Base-by-base conservation (phyloP, 1,140 invertebrate species). In the Drosophila baimaii region DNA sequence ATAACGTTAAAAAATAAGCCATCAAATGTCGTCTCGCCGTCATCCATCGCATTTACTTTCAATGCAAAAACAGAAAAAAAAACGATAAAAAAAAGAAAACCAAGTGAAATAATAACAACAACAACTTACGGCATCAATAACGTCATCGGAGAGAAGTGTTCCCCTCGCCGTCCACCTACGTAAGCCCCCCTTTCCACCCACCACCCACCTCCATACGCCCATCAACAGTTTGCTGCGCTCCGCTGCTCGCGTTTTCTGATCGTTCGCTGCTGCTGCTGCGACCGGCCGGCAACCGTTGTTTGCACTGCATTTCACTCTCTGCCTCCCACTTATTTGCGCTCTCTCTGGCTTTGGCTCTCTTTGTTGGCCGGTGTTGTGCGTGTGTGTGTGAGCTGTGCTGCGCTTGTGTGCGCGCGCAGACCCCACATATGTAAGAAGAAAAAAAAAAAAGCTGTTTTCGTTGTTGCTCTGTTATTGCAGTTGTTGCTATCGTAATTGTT, bases 71-170 rank as follows among this genome's bases (percentile, higher is more conserved):
- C n/a, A 71, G 61, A 15, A 25, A 68, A 27, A 55, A 19, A 6
- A 43, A 43, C 27, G 37, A 35, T 44, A 44, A 21, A 27, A 44
- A 51, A 21, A 37, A 39, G 19, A 35, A 55, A 37, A 41, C 15
- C 2, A 7, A 33, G 62, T 12, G 21, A 29, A 63, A 23, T n/a
- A 61, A 37, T 37, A 51, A 21, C 2, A 66, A 59, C 61, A 61
- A 79, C 70, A 65, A 75, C 77, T 85, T 84, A 85, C 59, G 81
- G 55, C 81, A 84, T 85, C 77, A 68, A 81, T 80, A 84, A 81
- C 81, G 81, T 85, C 81, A 85, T 84, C 46, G 56, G 77, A 65
- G 27, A 46, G 59, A 47, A 55, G 47, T 52, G 29, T 57, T 27
- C 25, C 43, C 25, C 23, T n/a, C 41, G 10, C 41, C 64, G 17